Base-by-base conservation (phyloP, 2,797 vertebrate genomes). In the Chelmon rostratus region DNA sequence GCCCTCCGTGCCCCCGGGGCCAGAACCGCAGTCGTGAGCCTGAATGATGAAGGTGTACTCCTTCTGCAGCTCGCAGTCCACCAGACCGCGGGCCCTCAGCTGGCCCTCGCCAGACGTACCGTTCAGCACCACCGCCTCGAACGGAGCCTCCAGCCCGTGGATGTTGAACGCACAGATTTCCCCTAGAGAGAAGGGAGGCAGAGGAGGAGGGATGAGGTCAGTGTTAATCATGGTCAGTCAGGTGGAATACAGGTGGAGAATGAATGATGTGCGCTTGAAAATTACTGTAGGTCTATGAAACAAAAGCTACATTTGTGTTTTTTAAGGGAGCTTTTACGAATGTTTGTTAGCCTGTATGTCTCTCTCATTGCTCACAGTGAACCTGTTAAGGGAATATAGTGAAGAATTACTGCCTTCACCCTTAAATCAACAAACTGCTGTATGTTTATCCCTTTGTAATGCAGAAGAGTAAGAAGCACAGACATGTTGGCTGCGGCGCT, bases 21-120 rank as follows among this genome's bases (percentile, higher is more conserved):
- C 96, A 0, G 96, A 94, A 0, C 98, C 98, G 3, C 98, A 99
- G 81, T 99, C 98, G 0, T 98, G 97, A 37, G 98, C 98, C 90
- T 99, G 98, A 88, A 99, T 98, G 94, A 98, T 96, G 91, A 99
- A 99, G 0, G 97, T 98, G 83, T 98, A 99, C 68, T 99, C 98
- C 89, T 98, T 98, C 92, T 98, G 98, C 68, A 96, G 88, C 87
- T 99, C 98, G 52, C 98, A 99, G 95, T 99, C 97, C 62, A 99
- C 96, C 78, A 96, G 95, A 58, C 96, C 94, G 16, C 89, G 95
- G 21, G 97, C 97, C 78, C 85, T 96, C 75, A 99, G 96, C 81
- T 96, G 96, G 83, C 98, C 98, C 92, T 98, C 97, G 13, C 98
- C 98, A 0, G 98, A 99, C 0, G 98, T 99, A 79, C 96, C 97